Base-by-base conservation (phyloP, 2,888 invertebrate genomes). In the Lasioglossum malachurum region DNA sequence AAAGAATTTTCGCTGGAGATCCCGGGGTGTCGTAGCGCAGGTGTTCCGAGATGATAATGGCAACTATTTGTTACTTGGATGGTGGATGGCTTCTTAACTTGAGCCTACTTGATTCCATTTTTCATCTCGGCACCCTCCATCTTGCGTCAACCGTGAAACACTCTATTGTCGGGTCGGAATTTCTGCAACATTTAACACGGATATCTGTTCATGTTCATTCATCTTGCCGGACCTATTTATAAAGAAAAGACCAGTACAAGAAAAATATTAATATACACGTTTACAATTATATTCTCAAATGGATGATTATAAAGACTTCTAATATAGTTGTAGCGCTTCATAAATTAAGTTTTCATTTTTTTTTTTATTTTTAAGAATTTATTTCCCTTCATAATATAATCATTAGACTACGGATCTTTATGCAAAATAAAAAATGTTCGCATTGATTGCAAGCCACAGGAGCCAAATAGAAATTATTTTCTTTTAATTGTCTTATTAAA, bases 1-100 rank as follows among this genome's bases (percentile, higher is more conserved):
- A 44, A 19, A 23, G 49, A 49, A 35, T 73, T 73, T 73, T 73
- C 73, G 73, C 23, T 23, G 49, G 35, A 35, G 73, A 73, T 73
- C 49, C 1, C 23, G 0, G 23, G n/a, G 1, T 12, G 69, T 23
- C 69, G 38, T 23, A 2, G 35, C 49, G 49, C 73, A 73, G 72
- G 72, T 73, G 73, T 49, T 73, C 31, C 73, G 4, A 5, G 19
- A 23, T 10, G 49, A 73, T 73, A 73, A 73, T 73, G 2, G 73
- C 2, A 46, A 49, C 31, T 49, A 73, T 73, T 73, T 73, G 49
- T 73, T 73, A 49, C 31, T 35, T 19, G 35, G 35, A 49, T 23
- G 2, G 31, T 10, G 31, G 31, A 73, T 35, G 35, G 73, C 19
- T 49, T 73, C 49, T 73, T 49, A 73, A 31, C 31, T 49, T 16